Conservation (phyloP, 2,888 invertebrate genomes). For the Nomada lathburiana region DNA sequence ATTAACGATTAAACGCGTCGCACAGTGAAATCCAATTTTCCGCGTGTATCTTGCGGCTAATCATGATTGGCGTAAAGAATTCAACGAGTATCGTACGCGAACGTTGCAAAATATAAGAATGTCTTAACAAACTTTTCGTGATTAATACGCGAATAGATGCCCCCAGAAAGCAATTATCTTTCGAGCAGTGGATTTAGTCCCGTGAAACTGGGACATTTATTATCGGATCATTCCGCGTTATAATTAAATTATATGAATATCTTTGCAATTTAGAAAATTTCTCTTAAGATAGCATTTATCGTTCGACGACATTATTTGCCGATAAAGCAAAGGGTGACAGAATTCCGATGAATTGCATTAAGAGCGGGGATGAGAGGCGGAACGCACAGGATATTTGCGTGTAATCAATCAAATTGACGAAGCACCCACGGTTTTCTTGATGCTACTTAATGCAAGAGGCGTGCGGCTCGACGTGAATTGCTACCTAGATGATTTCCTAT, state of each 20-base stretch:
- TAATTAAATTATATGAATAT: too few species aligned
- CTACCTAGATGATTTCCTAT: slow-evolving; percentile 59
- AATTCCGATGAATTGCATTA: slow-evolving; percentile 6
- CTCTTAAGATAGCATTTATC: too few species aligned
- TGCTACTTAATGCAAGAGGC: slow-evolving; percentile 59
- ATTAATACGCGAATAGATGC: too few species aligned
- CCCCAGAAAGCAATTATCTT: too few species aligned
- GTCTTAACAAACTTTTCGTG: too few species aligned
- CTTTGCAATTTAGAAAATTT: too few species aligned
- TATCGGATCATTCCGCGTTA: too few species aligned
- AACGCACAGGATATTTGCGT: neutral
- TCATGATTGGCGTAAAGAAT: neutral
- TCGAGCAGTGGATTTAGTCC: too few species aligned
- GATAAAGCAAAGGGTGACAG: neutral
- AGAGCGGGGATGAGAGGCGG: neutral
- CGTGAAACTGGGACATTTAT: too few species aligned
- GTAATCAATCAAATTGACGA: slow-evolving; percentile 56
- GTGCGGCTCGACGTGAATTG: slow-evolving; percentile 58
- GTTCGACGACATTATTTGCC: too few species aligned
- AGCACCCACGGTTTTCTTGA: slow-evolving; percentile 37
- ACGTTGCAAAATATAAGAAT: too few species aligned
- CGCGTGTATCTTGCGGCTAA: neutral
- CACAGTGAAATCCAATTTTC: neutral
- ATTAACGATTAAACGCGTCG: slow-evolving; percentile 26
- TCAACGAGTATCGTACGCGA: neutral